phyloP scores from a whole-genome alignment of 2,113 vertebrate genomes.

The Callaeas wilsoni region DNA sequence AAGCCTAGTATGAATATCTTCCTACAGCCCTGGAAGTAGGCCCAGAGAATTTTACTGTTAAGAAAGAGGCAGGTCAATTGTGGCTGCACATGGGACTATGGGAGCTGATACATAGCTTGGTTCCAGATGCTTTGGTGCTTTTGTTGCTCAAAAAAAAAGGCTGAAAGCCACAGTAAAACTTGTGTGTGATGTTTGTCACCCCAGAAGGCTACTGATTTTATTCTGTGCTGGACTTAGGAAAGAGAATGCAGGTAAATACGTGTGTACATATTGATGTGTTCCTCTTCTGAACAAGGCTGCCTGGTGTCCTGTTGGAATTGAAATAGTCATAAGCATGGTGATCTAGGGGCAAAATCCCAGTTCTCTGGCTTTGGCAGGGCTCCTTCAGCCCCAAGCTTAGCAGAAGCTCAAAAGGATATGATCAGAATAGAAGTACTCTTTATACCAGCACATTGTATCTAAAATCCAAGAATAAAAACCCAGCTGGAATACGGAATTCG shows the following conservation, averaged over 20 bases:
- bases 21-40: neutral
- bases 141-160: neutral
- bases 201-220: neutral
- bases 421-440: neutral
- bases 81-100: neutral
- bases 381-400: neutral
- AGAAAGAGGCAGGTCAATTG: neutral
- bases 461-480: neutral
- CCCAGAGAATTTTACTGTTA: neutral
- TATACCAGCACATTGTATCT: neutral
- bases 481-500: neutral
- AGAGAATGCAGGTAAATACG: neutral
- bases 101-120: neutral
- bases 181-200: neutral
- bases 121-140: neutral
- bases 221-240: neutral
- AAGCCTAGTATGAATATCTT: neutral
- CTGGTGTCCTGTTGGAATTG: neutral
- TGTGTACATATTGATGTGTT: neutral
- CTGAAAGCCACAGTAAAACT: neutral
- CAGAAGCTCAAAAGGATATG: neutral
- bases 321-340: neutral
- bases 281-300: neutral
- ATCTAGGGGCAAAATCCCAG: neutral
- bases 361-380: neutral